A percentile compares a stretch with the other conserved stretches of the same genome.
These are phyloP conservation scores for Leptinotarsa rubiginosa DNA, from an alignment of 2,888 invertebrate species.

Conservation along the genomic window DNA sequence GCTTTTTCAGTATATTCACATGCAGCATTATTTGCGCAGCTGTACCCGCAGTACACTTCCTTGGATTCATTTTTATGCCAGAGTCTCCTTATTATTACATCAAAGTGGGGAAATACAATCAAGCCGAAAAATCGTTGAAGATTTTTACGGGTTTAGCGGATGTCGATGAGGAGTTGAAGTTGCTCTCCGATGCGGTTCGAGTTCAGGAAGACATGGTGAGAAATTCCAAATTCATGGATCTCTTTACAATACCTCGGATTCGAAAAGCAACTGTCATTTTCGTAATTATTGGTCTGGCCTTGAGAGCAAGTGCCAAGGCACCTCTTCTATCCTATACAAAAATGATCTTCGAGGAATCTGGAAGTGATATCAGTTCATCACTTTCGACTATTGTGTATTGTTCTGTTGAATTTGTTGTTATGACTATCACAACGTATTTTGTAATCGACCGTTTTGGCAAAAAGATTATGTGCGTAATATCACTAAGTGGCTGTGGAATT, in stretches of 20 bases:
- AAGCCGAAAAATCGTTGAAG: slow-evolving; percentile 67
- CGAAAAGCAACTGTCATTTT: slow-evolving; percentile 52
- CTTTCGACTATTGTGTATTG: slow-evolving; percentile 59
- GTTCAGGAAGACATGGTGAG: slow-evolving; percentile 55
- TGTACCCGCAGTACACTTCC: slow-evolving; percentile 66
- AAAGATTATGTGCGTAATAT: slow-evolving; percentile 68
- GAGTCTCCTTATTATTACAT: slow-evolving; percentile 71
- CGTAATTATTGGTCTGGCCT: neutral
- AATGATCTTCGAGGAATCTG: slow-evolving; percentile 65
- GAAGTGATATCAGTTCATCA: slow-evolving; percentile 64
- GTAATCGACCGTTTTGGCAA: slow-evolving; percentile 72
- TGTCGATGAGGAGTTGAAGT: slow-evolving; percentile 49
- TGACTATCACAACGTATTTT: slow-evolving; percentile 68
- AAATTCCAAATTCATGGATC: slow-evolving; percentile 50
- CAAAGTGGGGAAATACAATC: slow-evolving; percentile 63
- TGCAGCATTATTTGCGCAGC: slow-evolving; percentile 67
- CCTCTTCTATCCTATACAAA: slow-evolving; percentile 71
- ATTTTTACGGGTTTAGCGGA: slow-evolving; percentile 62
- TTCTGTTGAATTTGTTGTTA: slow-evolving; percentile 71
- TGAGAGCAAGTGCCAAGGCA: slow-evolving; percentile 23
- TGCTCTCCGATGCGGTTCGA: slow-evolving; percentile 47
- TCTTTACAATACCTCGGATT: slow-evolving; percentile 51
- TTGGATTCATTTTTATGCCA: slow-evolving; percentile 69
- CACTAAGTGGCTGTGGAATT: slow-evolving; percentile 66
- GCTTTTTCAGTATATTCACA: slow-evolving; percentile 65